These are phyloP conservation scores for Colinus virginianus DNA, from an alignment of 2,113 vertebrate genomes.

Conservation along the genomic window DNA sequence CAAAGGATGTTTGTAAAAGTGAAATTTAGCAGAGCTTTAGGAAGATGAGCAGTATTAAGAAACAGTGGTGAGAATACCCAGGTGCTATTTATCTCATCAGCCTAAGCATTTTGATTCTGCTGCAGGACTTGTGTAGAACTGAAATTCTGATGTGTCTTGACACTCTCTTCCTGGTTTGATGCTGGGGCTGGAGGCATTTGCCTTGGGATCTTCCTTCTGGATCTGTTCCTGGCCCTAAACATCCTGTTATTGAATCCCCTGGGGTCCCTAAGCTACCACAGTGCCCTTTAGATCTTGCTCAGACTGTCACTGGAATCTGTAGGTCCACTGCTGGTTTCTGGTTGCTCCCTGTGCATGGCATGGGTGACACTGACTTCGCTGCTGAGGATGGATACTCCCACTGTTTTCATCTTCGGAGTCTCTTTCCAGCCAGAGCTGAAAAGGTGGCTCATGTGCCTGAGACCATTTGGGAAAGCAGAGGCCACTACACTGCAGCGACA, in stretches of 20 bases:
- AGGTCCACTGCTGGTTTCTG: not conserved
- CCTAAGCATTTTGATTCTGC: not conserved
- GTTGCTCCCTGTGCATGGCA: accelerated
- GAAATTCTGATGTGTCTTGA: not conserved
- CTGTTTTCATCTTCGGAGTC: not conserved
- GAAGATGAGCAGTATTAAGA: not conserved
- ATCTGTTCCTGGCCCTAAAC: not conserved
- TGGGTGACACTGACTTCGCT: not conserved
- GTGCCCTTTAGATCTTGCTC: not conserved
- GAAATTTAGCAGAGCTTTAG: not conserved
- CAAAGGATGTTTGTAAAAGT: not conserved
- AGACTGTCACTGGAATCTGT: not conserved
- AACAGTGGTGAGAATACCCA: not conserved
- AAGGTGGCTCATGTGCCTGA: not conserved
- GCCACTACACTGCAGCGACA: not conserved
- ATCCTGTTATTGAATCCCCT: not conserved
- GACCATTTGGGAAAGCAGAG: not conserved
- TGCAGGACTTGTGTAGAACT: not conserved
- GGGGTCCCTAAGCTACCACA: not conserved
- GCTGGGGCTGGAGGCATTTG: not conserved
- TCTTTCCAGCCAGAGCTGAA: not conserved
- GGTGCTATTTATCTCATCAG: not conserved
- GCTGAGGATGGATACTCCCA: not conserved
- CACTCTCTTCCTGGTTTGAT: not conserved
- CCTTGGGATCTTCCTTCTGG: not conserved